A percentile compares a stretch with the other conserved stretches of the same genome.
Evolutionary conservation across 2,113 vertebrate genomes (phyloP).

Genomic region (Antennarius striatus): DNA sequence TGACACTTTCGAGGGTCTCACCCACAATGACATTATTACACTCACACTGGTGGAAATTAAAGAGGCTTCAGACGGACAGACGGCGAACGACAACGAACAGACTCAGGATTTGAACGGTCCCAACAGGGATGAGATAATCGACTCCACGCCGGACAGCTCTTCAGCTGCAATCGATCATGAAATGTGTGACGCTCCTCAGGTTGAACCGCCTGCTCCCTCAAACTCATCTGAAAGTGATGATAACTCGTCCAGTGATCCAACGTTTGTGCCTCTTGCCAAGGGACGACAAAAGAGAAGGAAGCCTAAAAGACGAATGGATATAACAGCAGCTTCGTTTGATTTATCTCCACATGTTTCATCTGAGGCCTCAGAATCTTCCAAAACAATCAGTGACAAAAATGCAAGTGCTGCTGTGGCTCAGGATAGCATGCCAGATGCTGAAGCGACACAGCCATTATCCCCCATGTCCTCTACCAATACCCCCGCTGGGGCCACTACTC

Average conservation of each 20-base stretch:
- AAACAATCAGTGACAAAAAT: not conserved
- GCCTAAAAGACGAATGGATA: not conserved
- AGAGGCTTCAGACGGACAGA: conserved; percentile 39
- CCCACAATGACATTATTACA: conserved; percentile 74
- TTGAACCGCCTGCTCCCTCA: not conserved
- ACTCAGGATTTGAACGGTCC: not conserved
- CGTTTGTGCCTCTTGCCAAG: conserved; percentile 6
- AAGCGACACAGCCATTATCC: not conserved
- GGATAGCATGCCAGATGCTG: not conserved
- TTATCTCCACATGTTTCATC: not conserved
- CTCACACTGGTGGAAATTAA: conserved; percentile 80
- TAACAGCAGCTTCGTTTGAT: conserved; percentile 1
- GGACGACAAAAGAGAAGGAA: not conserved
- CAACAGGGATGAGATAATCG: not conserved
- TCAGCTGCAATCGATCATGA: not conserved
- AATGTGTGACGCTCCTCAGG: not conserved
- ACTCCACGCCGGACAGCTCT: conserved; percentile 38
- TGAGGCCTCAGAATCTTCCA: not conserved
- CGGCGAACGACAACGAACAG: not conserved
- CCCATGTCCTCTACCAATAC: conserved; percentile 11
- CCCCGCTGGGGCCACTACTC: not conserved
- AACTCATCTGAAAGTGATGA: not conserved
- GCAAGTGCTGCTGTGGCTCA: not conserved
- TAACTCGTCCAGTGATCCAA: conserved; percentile 3
- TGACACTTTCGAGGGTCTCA: conserved; percentile 72